Percentiles rank a stretch among this genome's conserved stretches.
phyloP scores from a whole-genome alignment of 1,140 invertebrate genomes.

The Nasonia longicornis region DNA sequence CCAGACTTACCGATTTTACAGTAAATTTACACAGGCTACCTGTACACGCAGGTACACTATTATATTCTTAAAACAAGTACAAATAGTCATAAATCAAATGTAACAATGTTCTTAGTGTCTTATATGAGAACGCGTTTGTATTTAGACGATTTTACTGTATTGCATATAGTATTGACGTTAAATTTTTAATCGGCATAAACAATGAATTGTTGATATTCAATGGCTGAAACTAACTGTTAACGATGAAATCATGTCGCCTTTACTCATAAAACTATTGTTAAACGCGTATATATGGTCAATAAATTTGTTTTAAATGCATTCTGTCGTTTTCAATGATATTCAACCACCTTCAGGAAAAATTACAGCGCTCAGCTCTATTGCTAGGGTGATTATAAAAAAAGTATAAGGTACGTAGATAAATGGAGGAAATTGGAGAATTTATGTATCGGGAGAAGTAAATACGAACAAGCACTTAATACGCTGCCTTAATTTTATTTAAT shows the following conservation, averaged over 20 bases:
- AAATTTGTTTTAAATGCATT: conserved; percentile 31
- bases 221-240: conserved; percentile 22
- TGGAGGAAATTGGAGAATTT: not conserved
- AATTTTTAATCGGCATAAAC: conserved; percentile 31
- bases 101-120: conserved; percentile 46
- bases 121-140: conserved; percentile 23
- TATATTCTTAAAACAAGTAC: conserved; percentile 55
- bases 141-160: conserved; percentile 37
- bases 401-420: not conserved
- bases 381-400: not conserved
- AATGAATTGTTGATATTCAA: conserved; percentile 36
- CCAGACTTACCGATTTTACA: conserved; percentile 11
- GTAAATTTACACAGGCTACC: not conserved
- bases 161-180: conserved; percentile 30
- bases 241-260: conserved; percentile 40
- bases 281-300: conserved; percentile 34
- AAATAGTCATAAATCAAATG: conserved; percentile 54
- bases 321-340: not conserved
- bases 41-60: not conserved
- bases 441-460: conserved; percentile 20
- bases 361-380: not conserved
- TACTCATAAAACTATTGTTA: conserved; percentile 36
- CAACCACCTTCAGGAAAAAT: not conserved
- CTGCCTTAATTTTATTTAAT: conserved; percentile 67
- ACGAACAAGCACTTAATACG: conserved; percentile 45